Conservation (phyloP, 2,888 invertebrate genomes). For the Esperia sulphurella region DNA sequence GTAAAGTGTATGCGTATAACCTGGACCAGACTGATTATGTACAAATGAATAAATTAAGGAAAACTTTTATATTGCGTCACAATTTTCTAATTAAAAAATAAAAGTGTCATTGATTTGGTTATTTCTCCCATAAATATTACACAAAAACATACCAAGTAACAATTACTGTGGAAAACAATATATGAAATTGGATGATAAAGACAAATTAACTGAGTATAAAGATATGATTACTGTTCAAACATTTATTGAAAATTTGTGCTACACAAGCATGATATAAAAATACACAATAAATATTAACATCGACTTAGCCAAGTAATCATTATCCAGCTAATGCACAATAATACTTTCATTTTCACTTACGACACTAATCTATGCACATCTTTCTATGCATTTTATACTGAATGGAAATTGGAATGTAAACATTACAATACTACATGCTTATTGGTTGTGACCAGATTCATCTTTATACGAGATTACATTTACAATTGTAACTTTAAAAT, state of each 20-base stretch:
- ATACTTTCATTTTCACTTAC: constrained; percentile 70
- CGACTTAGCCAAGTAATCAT: constrained; percentile 64
- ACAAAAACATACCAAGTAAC: too few relatives aligned
- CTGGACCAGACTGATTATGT: background rate
- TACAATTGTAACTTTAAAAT: background rate
- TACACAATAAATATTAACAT: constrained; percentile 77
- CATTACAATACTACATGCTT: background rate
- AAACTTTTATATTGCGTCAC: background rate
- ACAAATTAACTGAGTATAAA: background rate
- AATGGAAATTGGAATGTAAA: constrained; percentile 29
- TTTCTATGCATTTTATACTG: background rate
- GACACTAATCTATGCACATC: constrained; percentile 12
- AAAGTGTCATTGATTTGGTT: too few relatives aligned
- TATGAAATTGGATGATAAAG: too few relatives aligned
- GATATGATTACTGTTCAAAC: constrained; percentile 46
- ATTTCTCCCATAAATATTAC: too few relatives aligned
- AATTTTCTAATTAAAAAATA: too few relatives aligned
- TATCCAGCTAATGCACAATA: constrained; percentile 68
- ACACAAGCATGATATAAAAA: constrained; percentile 78
- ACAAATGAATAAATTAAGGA: background rate
- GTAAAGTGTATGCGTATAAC: background rate
- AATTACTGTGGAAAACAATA: too few relatives aligned
- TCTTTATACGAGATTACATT: background rate
- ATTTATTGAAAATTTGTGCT: constrained; percentile 79
- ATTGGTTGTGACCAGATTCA: background rate